Evolutionary conservation across 1,140 invertebrate species (phyloP), one percentile per base, ranked within the genome.

Genomic region (Leptestheria dahalacensis): DNA sequence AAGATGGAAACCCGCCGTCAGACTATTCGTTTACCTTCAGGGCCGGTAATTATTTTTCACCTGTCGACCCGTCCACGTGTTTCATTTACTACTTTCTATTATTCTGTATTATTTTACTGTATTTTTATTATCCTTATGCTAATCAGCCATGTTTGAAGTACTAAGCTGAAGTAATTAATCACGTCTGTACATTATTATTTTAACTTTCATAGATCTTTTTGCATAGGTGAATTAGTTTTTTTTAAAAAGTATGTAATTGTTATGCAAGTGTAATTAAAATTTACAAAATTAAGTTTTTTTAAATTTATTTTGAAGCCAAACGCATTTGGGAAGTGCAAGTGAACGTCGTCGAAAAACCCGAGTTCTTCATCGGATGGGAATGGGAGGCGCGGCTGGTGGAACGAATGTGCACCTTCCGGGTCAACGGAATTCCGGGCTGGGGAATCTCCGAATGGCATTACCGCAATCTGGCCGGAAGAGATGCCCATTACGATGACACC

Each of bases 401-500:
- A 66, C 65, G 82, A 29, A 80, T 83, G 68, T 77, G 77, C 62
- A 75, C 69, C 57, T 84, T 76, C 66, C 66, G 69, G 4, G 76
- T 85, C 0, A 81, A 84, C 71, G 80, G 79, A 1, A 68, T 80
- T 0, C 72, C 73, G 18, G 82, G 82, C 0, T 76, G 78, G 65
- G 82, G 82, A 1, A 77, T 84, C 20, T 81, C 79, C 1, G 82
- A 86, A 71, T 85, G 82, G 76, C 77, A 82, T 66, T 85, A 85
- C 70, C 69, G 76, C 12, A 73, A 78, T 67, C 68, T 65, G 48
- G 70, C 66, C 18, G 77, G 77, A 69, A 20, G 76, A 71, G 61
- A 65, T n/a, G 55, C 68, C 56, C 6, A 69, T 65, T 64, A 64
- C 48, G 21, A 68, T 61, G 49, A 47, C n/a, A 63, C 64, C 23